Conservation (phyloP, 2,797 vertebrate species). For the Micromesistius poutassou region DNA sequence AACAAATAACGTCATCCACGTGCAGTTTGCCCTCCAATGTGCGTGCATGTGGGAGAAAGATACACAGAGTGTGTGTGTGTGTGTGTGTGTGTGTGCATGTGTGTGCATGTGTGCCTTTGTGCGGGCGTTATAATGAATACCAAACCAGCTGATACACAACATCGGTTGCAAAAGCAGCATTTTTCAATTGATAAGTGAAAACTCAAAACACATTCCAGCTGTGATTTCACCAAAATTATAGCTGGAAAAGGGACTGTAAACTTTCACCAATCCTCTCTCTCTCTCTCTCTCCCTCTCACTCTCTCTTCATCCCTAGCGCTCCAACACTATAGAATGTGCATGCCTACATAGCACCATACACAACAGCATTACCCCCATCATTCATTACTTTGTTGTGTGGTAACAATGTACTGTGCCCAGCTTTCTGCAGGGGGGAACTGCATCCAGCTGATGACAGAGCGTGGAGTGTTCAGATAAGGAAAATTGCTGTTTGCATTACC, state of each 20-base stretch:
- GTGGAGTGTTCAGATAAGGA: background rate
- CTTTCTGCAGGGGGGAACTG: background rate
- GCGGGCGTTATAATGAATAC: background rate
- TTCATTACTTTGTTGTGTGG: background rate
- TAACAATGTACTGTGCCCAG: background rate
- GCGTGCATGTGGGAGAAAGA: background rate
- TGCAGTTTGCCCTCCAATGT: background rate
- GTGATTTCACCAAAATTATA: background rate
- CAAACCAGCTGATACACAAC: background rate
- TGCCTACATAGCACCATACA: background rate
- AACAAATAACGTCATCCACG: slow-evolving; percentile 9
- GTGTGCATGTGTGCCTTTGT: background rate
- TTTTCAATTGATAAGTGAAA: background rate
- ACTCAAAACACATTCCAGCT: background rate
- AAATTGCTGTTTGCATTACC: background rate
- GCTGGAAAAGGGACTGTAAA: background rate
- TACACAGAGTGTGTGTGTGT: background rate
- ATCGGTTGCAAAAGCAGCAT: background rate
- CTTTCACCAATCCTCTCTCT: background rate
- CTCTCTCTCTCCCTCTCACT: background rate
- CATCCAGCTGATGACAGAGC: background rate
- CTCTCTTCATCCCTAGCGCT: background rate
- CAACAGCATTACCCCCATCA: background rate
- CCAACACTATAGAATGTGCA: background rate
- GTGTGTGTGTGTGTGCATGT: too few relatives aligned